Conservation (phyloP, 2,888 invertebrate genomes). For the Trachelus tabidus region DNA sequence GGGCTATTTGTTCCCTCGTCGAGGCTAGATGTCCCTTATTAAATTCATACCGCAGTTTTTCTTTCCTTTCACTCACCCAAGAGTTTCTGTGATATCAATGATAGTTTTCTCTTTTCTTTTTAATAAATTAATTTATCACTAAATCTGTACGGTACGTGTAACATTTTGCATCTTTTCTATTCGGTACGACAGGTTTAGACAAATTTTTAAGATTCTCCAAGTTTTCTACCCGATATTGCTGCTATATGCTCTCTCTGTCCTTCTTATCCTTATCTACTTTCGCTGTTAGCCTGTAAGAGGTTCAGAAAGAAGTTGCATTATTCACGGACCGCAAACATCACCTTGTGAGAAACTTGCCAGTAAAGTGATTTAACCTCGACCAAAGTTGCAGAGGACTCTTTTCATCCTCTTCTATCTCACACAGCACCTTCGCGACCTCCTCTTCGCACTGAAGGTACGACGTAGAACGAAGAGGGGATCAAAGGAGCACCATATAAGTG, state of each 20-base stretch:
- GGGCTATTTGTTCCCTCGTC: not conserved
- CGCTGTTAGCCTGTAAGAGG: not conserved
- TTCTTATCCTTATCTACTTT: not conserved
- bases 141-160: not conserved
- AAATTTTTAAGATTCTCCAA: not conserved
- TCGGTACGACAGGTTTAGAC: not conserved
- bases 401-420: not conserved
- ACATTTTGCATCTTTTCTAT: not conserved
- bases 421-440: not conserved
- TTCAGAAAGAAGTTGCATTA: not conserved
- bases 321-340: not conserved
- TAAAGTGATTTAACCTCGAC: not conserved
- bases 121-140: not conserved
- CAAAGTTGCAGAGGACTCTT: not conserved
- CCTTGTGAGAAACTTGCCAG: not conserved
- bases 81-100: not conserved
- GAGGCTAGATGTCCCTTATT: not conserved
- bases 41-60: not conserved
- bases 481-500: not conserved
- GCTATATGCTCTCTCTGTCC: not conserved
- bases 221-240: not conserved
- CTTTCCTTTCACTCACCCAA: not conserved
- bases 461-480: not conserved
- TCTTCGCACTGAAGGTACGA: not conserved
- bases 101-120: not conserved